Percentiles rank a stretch among this genome's conserved stretches.
These are phyloP conservation scores for Smutsia gigantea DNA, from an alignment of 2,797 vertebrate species.

Conservation along the genomic window DNA sequence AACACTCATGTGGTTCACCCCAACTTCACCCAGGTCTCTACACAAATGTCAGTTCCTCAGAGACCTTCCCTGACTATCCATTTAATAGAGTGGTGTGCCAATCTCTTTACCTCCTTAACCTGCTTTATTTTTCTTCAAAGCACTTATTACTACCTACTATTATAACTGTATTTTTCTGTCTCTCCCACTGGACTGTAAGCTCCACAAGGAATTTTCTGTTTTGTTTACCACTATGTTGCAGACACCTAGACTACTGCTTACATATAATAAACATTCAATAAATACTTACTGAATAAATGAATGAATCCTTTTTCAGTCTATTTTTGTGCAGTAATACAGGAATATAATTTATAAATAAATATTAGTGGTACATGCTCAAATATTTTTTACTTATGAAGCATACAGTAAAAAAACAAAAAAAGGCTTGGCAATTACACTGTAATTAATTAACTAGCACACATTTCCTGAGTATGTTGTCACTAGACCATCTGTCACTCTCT, in stretches of 20 bases:
- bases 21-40: background rate
- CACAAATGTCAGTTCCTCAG: background rate
- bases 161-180: background rate
- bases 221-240: background rate
- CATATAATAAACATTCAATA: background rate
- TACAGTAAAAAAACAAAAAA: background rate
- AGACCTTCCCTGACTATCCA: background rate
- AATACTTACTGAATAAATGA: background rate
- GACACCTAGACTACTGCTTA: background rate
- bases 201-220: background rate
- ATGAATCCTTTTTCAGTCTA: background rate
- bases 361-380: background rate
- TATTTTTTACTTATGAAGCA: background rate
- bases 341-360: background rate
- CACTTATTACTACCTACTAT: background rate
- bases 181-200: background rate
- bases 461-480: background rate
- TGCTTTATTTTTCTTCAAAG: background rate
- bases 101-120: background rate
- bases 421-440: background rate
- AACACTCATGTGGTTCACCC: background rate
- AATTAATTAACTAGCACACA: background rate
- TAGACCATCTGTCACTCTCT: too few relatives aligned
- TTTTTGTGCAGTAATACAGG: background rate
- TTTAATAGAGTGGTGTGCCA: background rate